Percentiles rank a stretch among this genome's conserved stretches.
These are phyloP conservation scores for Zenarchopterus dispar DNA, from an alignment of 2,797 vertebrate species.

Conservation along the genomic window DNA sequence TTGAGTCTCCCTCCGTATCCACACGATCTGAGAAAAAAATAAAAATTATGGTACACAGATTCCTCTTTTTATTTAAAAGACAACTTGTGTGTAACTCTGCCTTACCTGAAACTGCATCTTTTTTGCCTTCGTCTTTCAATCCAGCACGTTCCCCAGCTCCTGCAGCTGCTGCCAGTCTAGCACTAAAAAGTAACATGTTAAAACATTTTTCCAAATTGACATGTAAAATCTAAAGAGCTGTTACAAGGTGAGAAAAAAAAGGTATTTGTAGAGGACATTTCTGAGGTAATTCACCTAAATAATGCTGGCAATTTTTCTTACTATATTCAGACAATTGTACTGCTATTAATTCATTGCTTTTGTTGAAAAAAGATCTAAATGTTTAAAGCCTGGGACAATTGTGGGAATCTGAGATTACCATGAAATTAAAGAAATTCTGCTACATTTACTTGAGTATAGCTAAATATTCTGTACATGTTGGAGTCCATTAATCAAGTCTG, in stretches of 20 bases:
- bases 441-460: too few species aligned
- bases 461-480: not conserved
- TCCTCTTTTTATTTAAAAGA: not conserved
- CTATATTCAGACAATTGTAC: too few species aligned
- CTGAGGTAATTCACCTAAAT: too few species aligned
- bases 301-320: too few species aligned
- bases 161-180: conserved; percentile 72
- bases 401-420: not conserved
- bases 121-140: conserved; percentile 72
- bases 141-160: conserved; percentile 63
- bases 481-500: not conserved
- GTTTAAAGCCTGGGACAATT: not conserved
- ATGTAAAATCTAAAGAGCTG: not conserved
- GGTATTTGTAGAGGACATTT: too few species aligned
- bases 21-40: conserved; percentile 72
- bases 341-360: not conserved
- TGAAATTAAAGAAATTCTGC: too few species aligned
- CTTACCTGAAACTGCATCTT: conserved; percentile 73
- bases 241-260: too few species aligned
- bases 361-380: not conserved
- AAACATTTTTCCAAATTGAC: not conserved
- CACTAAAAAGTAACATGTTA: conserved; percentile 55
- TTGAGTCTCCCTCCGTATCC: conserved; percentile 82
- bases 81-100: not conserved
- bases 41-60: not conserved